Conservation (phyloP, 2,888 invertebrate species). For the Homarus gammarus region DNA sequence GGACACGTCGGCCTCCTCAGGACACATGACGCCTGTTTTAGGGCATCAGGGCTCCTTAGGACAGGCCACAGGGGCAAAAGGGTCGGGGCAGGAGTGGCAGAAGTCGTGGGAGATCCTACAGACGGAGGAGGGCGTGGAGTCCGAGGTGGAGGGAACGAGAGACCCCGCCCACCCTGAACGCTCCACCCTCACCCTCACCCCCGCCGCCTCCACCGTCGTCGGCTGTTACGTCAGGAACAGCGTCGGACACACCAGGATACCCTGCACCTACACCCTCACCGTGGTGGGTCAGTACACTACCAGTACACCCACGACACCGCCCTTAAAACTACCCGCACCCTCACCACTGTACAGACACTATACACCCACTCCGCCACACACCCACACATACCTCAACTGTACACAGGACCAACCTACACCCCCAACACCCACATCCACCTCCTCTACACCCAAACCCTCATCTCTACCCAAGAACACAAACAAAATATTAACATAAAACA, state of each 20-base stretch:
- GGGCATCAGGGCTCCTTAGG: not conserved
- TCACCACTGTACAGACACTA: too few species aligned
- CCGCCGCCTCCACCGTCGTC: constrained; percentile 52
- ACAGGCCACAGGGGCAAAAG: not conserved
- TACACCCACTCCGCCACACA: too few species aligned
- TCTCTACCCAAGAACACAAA: too few species aligned
- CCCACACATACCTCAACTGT: too few species aligned
- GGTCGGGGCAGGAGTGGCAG: constrained; percentile 4
- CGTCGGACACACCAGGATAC: constrained; percentile 68
- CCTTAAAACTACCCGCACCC: not conserved
- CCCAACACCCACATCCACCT: too few species aligned
- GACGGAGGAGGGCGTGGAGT: constrained; percentile 15
- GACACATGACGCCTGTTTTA: not conserved
- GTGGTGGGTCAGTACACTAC: constrained; percentile 68
- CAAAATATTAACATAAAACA: too few species aligned
- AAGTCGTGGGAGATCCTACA: constrained; percentile 28
- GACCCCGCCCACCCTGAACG: not conserved
- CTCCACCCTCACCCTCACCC: constrained; percentile 62
- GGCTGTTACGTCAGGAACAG: constrained; percentile 70
- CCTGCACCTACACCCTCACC: constrained; percentile 64
- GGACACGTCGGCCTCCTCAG: not conserved
- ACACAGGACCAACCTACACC: too few species aligned
- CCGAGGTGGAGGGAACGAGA: constrained; percentile 19
- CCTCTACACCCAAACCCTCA: too few species aligned
- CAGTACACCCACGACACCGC: not conserved